phyloP scores from a whole-genome alignment of 30 jellyfish, hydroid and myxozoan species.

The Morbakka virulenta region DNA sequence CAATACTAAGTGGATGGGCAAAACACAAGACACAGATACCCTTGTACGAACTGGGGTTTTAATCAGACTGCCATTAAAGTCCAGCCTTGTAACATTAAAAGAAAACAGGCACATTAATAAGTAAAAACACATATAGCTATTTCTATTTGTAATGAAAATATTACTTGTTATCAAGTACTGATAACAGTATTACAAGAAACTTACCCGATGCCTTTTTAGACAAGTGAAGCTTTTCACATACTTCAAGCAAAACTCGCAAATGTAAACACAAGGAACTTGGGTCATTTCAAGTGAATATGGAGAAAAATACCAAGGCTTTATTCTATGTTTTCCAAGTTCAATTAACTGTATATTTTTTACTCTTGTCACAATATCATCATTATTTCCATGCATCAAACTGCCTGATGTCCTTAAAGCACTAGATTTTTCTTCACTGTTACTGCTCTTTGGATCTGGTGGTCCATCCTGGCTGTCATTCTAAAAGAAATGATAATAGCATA shows the following conservation, averaged over 20 bases:
- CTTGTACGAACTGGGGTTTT: too few species aligned
- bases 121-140: too few species aligned
- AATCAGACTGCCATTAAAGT: too few species aligned
- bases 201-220: conserved; percentile 90
- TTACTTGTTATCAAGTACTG: too few species aligned
- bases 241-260: conserved; percentile 97
- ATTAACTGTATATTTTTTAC: conserved; percentile 91
- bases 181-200: too few species aligned
- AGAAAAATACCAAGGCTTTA: conserved; percentile 99
- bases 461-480: conserved; percentile 82
- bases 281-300: conserved; percentile 97
- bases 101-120: too few species aligned
- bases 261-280: conserved; percentile 65
- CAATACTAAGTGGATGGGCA: too few species aligned
- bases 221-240: conserved; percentile 83
- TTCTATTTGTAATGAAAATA: too few species aligned
- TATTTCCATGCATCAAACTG: conserved; percentile 87
- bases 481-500: neutral
- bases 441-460: conserved; percentile 27
- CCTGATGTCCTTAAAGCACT: conserved; percentile 90
- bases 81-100: too few species aligned
- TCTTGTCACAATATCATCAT: conserved; percentile 94
- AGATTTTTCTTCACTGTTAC: conserved; percentile 79
- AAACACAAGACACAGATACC: too few species aligned
- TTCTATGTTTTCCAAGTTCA: conserved; percentile 95